These are phyloP conservation scores for Crax fasciolata DNA, from an alignment of 2,797 vertebrate genomes.

Conservation along the genomic window DNA sequence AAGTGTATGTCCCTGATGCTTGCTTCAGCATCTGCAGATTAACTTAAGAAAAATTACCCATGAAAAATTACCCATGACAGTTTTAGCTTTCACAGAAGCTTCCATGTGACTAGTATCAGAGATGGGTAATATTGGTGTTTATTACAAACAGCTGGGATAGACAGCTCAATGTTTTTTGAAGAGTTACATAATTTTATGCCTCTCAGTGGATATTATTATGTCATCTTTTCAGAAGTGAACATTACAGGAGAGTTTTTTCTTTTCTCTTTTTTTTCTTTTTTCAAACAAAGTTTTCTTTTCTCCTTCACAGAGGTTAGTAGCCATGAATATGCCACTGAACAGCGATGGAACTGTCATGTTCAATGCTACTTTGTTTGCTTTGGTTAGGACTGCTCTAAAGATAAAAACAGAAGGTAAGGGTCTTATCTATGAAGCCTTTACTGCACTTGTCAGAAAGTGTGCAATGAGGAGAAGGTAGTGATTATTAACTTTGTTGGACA, in stretches of 20 bases:
- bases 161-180: neutral
- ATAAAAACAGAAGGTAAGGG: conserved; percentile 97
- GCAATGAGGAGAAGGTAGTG: neutral
- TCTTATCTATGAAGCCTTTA: neutral
- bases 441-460: neutral
- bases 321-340: conserved; percentile 99
- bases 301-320: conserved; percentile 92
- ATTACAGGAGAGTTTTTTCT: neutral
- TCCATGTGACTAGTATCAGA: neutral
- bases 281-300: conserved; percentile 7
- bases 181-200: neutral
- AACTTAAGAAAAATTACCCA: neutral
- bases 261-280: neutral
- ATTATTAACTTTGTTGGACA: neutral
- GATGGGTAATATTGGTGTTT: neutral
- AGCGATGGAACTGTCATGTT: conserved; percentile 98
- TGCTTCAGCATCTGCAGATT: neutral
- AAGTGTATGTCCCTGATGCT: neutral
- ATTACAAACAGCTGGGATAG: neutral
- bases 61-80: neutral
- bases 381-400: conserved; percentile 98
- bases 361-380: conserved; percentile 96
- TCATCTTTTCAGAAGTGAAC: neutral
- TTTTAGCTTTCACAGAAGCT: neutral
- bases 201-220: neutral